phyloP scores from a whole-genome alignment of 2,113 vertebrate genomes.

The Pholis gunnellus region DNA sequence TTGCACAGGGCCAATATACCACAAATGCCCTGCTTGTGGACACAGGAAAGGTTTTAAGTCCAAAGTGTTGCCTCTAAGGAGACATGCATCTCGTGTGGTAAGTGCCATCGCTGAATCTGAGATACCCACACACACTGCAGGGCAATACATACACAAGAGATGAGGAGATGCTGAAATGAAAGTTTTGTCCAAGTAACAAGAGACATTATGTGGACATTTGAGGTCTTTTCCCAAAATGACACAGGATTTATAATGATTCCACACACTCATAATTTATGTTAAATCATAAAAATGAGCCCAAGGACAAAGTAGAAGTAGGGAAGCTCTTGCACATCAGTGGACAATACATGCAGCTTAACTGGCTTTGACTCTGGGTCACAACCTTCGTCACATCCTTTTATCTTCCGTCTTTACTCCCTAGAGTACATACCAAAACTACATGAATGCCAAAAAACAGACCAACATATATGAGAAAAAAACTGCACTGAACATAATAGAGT shows the following conservation, averaged over 20 bases:
- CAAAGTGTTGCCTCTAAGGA: slow-evolving; percentile 76
- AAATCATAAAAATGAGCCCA: slow-evolving; percentile 23
- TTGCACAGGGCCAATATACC: slow-evolving; percentile 58
- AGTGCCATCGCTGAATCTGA: slow-evolving; percentile 40
- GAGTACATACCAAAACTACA: slow-evolving; percentile 19
- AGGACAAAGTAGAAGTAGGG: not conserved
- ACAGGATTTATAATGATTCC: not conserved
- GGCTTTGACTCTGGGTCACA: slow-evolving; percentile 52
- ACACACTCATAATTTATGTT: slow-evolving; percentile 34
- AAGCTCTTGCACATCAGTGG: slow-evolving; percentile 13
- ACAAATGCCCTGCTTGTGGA: slow-evolving; percentile 73
- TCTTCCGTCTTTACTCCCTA: slow-evolving; percentile 38
- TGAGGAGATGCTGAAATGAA: slow-evolving; percentile 10
- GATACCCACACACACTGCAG: slow-evolving; percentile 62
- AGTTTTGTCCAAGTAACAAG: slow-evolving; percentile 53
- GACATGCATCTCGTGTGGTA: slow-evolving; percentile 62
- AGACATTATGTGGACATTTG: slow-evolving; percentile 12
- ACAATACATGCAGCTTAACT: not conserved
- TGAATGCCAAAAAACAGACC: slow-evolving; percentile 52
- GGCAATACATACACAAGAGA: slow-evolving; percentile 39
- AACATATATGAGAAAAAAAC: not conserved
- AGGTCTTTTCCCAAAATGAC: slow-evolving; percentile 10
- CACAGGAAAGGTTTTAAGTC: slow-evolving; percentile 82
- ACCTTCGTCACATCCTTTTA: slow-evolving; percentile 33
- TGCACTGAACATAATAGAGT: not conserved